Percentiles rank a stretch among this genome's conserved stretches.
phyloP scores from a whole-genome alignment of 2,888 invertebrate species.

The Eumacrocentrus americanus region DNA sequence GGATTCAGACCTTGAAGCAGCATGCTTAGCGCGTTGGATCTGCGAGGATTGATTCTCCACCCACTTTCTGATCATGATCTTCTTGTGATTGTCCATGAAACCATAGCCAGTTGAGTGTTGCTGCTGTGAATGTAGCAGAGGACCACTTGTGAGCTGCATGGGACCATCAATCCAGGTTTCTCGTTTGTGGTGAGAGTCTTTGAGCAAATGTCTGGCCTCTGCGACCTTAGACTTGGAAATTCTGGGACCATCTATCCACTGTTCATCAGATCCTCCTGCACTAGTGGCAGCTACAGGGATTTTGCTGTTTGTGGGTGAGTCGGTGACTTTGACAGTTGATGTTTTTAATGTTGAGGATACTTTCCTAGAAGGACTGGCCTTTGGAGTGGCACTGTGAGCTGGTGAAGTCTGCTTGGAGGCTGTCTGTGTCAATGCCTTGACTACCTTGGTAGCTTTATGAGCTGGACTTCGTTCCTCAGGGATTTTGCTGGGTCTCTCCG shows the following conservation, averaged over 20 bases:
- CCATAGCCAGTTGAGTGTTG: slow-evolving; percentile 74
- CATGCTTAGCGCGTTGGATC: slow-evolving; percentile 73
- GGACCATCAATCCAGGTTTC: slow-evolving; percentile 98
- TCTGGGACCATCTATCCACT: slow-evolving; percentile 96
- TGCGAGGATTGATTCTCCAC: slow-evolving; percentile 89
- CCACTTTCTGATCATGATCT: slow-evolving; percentile 92
- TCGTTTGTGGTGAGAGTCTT: slow-evolving; percentile 80
- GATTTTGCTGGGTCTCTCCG: slow-evolving; percentile 65
- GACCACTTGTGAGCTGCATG: slow-evolving; percentile 68
- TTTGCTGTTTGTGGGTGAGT: slow-evolving; percentile 52
- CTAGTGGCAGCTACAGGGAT: slow-evolving; percentile 59
- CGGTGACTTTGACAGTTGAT: slow-evolving; percentile 61
- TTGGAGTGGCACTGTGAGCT: slow-evolving; percentile 66
- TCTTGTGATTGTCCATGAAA: slow-evolving; percentile 91
- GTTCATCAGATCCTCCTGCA: slow-evolving; percentile 77
- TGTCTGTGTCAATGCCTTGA: slow-evolving; percentile 62
- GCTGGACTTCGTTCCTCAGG: slow-evolving; percentile 69
- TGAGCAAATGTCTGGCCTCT: slow-evolving; percentile 79
- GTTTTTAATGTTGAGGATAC: slow-evolving; percentile 64
- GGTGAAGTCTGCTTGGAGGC: slow-evolving; percentile 64
- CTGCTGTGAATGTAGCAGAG: slow-evolving; percentile 63
- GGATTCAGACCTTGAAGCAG: slow-evolving; percentile 62
- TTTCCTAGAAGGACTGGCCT: slow-evolving; percentile 65
- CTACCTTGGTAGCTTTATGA: slow-evolving; percentile 63
- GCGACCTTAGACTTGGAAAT: slow-evolving; percentile 84